Conservation (phyloP, 2,797 vertebrate species). For the Mormyrus proboscirostris region DNA sequence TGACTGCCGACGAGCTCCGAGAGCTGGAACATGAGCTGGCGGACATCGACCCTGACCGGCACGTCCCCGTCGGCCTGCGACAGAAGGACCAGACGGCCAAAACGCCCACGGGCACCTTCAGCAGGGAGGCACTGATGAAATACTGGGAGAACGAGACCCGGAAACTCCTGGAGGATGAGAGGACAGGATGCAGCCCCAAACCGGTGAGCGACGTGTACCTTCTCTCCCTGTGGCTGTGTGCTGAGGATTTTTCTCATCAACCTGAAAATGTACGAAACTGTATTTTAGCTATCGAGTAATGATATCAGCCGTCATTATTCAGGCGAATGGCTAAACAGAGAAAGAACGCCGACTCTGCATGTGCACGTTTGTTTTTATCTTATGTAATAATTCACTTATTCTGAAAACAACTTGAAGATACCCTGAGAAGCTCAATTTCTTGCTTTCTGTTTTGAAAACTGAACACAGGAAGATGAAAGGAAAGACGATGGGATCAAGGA, state of each 20-base stretch:
- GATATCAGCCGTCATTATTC: not conserved
- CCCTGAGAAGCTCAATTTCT: conserved; percentile 22
- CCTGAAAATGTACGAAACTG: not conserved
- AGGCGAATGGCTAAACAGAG: too few species aligned
- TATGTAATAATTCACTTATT: not conserved
- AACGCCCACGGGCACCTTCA: conserved; percentile 67
- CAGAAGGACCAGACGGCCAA: conserved; percentile 81
- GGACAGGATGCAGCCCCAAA: conserved; percentile 3
- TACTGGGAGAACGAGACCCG: conserved; percentile 81
- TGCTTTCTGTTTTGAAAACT: conserved; percentile 33
- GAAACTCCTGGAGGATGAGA: conserved; percentile 65
- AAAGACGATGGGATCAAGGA: not conserved
- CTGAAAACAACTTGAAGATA: conserved; percentile 38
- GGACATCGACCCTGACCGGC: conserved; percentile 70
- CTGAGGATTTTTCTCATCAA: not conserved
- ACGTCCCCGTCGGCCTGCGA: conserved; percentile 72
- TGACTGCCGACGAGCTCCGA: conserved; percentile 77
- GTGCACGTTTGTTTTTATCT: not conserved
- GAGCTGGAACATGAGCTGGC: conserved; percentile 78
- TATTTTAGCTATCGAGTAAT: not conserved
- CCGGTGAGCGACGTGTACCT: conserved; percentile 32
- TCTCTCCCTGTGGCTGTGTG: not conserved
- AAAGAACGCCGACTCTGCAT: not conserved
- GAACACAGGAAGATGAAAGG: conserved; percentile 39
- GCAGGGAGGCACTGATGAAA: conserved; percentile 73